Base-by-base conservation (phyloP, 2,888 invertebrate species). In the Ptilodon capucinus region DNA sequence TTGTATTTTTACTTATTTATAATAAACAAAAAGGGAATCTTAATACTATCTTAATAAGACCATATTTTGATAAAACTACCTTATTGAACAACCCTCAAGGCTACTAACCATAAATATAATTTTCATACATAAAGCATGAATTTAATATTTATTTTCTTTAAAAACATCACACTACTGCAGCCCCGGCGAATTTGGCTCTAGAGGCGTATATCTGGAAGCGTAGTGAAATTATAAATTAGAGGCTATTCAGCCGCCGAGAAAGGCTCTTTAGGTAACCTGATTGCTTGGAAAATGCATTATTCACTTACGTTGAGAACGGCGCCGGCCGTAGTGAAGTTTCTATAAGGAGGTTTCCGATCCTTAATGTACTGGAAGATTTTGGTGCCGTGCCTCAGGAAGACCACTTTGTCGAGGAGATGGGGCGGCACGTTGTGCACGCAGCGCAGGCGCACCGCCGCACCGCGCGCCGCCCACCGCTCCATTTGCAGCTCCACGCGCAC, bases 301-400 rank as follows among this genome's bases (percentile, higher is more conserved):
- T 48, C 42, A 93, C 95, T 95, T 89, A 96, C 96, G 82, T 95
- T 95, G 52, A 96, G 92, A 68, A 93, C 93, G 44, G 94, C 95
- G 51, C 96, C 96, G n/a, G 92, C 92, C 47, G 93, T 93, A 32
- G 93, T 92, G 73, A 93, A 94, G 79, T 94, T 92, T 71, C 91
- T 92, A 76, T 94, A 95, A 46, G 96, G 95, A 61, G 95, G 95
- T 76, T 92, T 94, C 54, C 96, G 92, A 63, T 95, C 94, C 71
- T 94, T 94, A 77, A 96, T 94, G 81, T 94, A 96, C 86, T 95
- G 95, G 84, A 96, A 95, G 89, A 96, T 94, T 89, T 95, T 96
- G 76, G 92, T 92, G 64, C 93, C 93, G 64, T 92, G 93, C 61
- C 94, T 93, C 45, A 93, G 91, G 92, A 94, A 95, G 80, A 95